Base-by-base conservation (phyloP, 2,888 invertebrate species). In the Laothoe populi region DNA sequence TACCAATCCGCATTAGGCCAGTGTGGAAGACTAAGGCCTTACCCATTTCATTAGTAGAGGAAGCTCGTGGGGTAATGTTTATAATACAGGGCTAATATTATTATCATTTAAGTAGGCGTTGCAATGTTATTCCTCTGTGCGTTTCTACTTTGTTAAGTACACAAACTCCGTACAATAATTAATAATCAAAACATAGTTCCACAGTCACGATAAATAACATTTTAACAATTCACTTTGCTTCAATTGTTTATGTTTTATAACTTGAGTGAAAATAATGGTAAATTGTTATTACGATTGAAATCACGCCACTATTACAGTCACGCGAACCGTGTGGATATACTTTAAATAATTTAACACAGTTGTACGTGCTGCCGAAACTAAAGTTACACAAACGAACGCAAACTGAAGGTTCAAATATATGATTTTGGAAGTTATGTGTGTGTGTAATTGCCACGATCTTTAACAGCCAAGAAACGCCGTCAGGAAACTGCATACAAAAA, bases 231-330 rank as follows among this genome's bases (percentile, higher is more conserved):
- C 35, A 53, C 53, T 35, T 49, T 35, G 19, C 35, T 19, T 45
- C 13, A 44, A 11, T 19, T 19, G 31, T 11, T 35, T 21, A 35
- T 60, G 44, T 42, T 60, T 44, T 60, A 62, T 60, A 7, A 57
- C 45, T 64, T 62, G 40, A 64, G 66, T 64, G 66, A 69, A 70
- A 74, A 75, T 70, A 71, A 70, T 68, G 63, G 68, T 71, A 71
- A 72, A 73, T 71, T 69, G 63, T 70, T 70, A 69, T 71, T 68
- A 72, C 69, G 69, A 70, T 69, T 64, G 62, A 65, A 68, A 71
- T 66, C 67, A 69, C 66, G 67, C 66, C 68, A 68, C 64, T 68
- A 69, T 73, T 74, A 69, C 63, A 62, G 66, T 61, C 74, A 75
- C 70, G 72, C 72, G 63, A 68, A 61, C 70, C 42, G 64, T 68